Conservation (phyloP, 2,113 vertebrate species). For the Trachemys scripta region DNA sequence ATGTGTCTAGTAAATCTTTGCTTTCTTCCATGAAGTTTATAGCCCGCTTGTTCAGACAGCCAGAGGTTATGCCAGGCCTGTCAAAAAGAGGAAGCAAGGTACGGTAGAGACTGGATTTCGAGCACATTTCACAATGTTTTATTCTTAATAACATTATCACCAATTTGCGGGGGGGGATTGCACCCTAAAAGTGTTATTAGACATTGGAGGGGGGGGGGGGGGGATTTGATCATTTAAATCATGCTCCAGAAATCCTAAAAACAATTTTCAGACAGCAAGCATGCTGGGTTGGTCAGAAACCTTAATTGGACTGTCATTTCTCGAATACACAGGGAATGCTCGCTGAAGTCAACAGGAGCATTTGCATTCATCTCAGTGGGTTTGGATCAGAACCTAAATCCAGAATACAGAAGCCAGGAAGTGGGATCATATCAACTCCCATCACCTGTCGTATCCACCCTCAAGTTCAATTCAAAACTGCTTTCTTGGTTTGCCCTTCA, state of each 20-base stretch:
- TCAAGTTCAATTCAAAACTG: neutral
- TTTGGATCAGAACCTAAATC: rapidly evolving
- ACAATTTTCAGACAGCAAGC: neutral
- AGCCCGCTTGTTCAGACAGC: constrained; percentile 68
- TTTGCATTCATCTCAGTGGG: rapidly evolving
- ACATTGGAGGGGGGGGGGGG: neutral
- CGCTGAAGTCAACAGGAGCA: neutral
- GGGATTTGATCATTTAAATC: neutral
- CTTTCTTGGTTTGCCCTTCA: neutral
- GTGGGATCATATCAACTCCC: rapidly evolving
- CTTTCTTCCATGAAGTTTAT: constrained; percentile 55
- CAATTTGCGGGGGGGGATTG: neutral
- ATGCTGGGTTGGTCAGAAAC: neutral
- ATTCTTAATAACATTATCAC: rapidly evolving
- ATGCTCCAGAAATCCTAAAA: neutral
- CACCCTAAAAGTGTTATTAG: neutral
- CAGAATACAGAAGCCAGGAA: neutral
- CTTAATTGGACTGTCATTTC: neutral
- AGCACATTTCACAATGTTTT: rapidly evolving
- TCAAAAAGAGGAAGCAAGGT: constrained; percentile 80
- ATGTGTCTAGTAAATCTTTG: neutral
- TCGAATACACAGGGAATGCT: neutral
- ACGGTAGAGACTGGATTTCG: neutral
- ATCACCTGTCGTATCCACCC: neutral
- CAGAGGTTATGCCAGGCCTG: constrained; percentile 81